Base-by-base conservation (phyloP, 2,888 invertebrate species). In the Agrochola lota region DNA sequence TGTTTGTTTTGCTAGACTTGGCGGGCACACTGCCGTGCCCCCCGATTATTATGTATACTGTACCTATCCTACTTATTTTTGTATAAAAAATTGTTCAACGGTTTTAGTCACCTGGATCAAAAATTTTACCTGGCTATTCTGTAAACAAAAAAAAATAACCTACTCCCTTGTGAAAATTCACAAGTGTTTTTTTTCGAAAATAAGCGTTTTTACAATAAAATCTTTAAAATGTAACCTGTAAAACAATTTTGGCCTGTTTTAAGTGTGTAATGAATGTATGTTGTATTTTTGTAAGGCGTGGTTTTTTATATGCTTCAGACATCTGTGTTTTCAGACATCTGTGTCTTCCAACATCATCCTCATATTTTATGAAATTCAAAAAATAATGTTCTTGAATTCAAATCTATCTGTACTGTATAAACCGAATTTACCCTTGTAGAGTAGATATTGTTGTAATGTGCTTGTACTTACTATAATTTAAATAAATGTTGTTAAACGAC, bases 401-500 rank as follows among this genome's bases (percentile, higher is more conserved):
- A 49, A 4, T 7, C 26, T 30, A 5, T 46, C 20, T 49, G 82
- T 63, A 81, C 79, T 82, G 59, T 40, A 40, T 62, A 83, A 79
- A 67, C 79, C 83, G 83, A 79, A 79, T 83, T 79, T 79, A 79
- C 46, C 67, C 83, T 62, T 77, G 20, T 67, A 62, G 52, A 35
- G 12, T 35, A 77, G 43, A 12, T 35, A 40, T 11, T 81, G 12
- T 76, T 66, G 20, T 55, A 23, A 30, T n/a, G 23, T 35, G 64
- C 30, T 75, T 74, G 20, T 49, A 17, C 1, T 49, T 40, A 40
- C 6, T n/a, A 20, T 82, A 6, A 40, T 49, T 78, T 23, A 4
- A 78, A 76, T 78, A 78, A 76, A 81, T 59, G n/a, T 35, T 81
- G 12, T 57, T 1, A n/a, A 62, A 46, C 0, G 5, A 1, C 0